Evolutionary conservation across 35 echinoderm and acorn worm species (phyloP).

Genomic region (Anneissia japonica): DNA sequence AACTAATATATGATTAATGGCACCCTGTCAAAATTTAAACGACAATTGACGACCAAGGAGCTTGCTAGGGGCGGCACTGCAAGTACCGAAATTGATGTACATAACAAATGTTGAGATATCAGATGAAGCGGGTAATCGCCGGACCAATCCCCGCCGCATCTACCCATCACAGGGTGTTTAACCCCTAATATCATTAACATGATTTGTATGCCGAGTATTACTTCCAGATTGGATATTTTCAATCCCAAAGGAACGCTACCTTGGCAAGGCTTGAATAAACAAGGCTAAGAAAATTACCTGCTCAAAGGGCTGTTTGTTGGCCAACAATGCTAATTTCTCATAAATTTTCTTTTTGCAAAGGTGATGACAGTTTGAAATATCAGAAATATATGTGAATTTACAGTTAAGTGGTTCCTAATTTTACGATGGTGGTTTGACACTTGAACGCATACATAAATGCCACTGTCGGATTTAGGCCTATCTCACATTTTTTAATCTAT

Average conservation of each 20-base stretch:
- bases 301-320: not conserved
- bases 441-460: no score
- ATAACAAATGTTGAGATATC: not conserved
- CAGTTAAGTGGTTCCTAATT: no score
- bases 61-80: not conserved
- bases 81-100: not conserved
- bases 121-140: not conserved
- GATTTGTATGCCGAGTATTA: not conserved
- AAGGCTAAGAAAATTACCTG: not conserved
- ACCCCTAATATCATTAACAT: not conserved
- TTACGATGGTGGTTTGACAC: no score
- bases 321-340: not conserved
- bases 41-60: not conserved
- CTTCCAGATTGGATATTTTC: not conserved
- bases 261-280: not conserved
- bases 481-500: no score
- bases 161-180: not conserved
- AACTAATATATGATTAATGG: not conserved
- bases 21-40: not conserved
- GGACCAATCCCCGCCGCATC: not conserved
- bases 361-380: not conserved
- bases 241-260: not conserved
- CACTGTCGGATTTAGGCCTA: no score
- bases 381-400: not conserved
- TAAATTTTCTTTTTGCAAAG: not conserved